A percentile compares a stretch with the other conserved stretches of the same genome.
phyloP scores from a whole-genome alignment of 2,113 vertebrate genomes.

The Psammodynastes pulverulentus region DNA sequence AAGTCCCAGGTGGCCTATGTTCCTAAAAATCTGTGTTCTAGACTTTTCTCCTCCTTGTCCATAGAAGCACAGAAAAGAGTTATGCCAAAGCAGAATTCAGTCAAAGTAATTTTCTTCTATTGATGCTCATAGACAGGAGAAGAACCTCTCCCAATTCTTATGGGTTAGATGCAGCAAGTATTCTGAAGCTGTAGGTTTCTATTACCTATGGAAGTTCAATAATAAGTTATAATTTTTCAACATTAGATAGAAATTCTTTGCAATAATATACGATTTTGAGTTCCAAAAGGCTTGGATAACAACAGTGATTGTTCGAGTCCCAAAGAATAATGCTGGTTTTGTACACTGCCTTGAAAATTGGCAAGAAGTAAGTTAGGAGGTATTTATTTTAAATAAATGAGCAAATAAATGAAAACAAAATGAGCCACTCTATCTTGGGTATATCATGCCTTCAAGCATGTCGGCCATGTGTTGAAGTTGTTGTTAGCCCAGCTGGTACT shows the following conservation, averaged over 20 bases:
- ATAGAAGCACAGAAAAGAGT: neutral
- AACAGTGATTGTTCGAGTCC: neutral
- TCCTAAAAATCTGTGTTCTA: neutral
- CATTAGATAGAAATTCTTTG: neutral
- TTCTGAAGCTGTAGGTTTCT: neutral
- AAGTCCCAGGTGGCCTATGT: neutral
- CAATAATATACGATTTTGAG: neutral
- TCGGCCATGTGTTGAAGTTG: constrained; percentile 49
- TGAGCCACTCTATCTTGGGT: neutral
- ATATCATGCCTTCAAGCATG: constrained; percentile 32
- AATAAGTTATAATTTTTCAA: neutral
- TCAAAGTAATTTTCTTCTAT: neutral
- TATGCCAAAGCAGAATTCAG: neutral
- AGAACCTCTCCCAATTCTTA: neutral
- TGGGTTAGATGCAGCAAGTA: neutral
- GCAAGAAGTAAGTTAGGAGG: too few relatives aligned
- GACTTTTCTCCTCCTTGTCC: neutral
- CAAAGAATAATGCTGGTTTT: neutral
- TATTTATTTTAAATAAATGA: neutral
- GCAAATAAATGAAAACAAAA: neutral
- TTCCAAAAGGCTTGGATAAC: neutral
- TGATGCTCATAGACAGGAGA: neutral
- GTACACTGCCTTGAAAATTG: neutral
- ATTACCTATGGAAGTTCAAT: neutral
- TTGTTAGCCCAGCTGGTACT: constrained; percentile 56